These are phyloP conservation scores for Sipha flava DNA, from an alignment of 1,140 invertebrate genomes.

Conservation along the genomic window DNA sequence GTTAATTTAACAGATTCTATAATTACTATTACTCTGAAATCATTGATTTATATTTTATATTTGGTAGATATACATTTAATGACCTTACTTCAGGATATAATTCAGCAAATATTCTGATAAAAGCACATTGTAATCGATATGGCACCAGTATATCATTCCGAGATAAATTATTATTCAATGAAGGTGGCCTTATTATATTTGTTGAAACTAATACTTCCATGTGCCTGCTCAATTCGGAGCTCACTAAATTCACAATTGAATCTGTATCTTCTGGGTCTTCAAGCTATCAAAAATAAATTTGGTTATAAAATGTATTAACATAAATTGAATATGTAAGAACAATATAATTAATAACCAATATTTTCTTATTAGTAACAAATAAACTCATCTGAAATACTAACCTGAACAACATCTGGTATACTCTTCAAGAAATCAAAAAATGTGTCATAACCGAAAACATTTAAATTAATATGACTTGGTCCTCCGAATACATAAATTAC, in stretches of 20 bases:
- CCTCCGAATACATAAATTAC: not conserved
- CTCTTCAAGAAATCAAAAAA: not conserved
- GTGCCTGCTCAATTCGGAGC: not conserved
- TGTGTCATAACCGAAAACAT: not conserved
- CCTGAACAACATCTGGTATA: not conserved
- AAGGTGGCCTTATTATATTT: not conserved
- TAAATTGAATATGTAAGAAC: too few species aligned
- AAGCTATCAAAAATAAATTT: not conserved
- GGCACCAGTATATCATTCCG: not conserved
- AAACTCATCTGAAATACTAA: too few species aligned
- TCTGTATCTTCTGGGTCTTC: not conserved
- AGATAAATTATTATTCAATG: not conserved
- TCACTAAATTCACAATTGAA: not conserved
- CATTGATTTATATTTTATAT: too few species aligned
- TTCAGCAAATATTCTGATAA: conserved; percentile 10
- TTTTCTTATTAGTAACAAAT: too few species aligned
- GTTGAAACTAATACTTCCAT: not conserved
- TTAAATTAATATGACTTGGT: not conserved
- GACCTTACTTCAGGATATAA: not conserved
- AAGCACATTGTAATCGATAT: conserved; percentile 3
- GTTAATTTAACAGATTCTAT: too few species aligned
- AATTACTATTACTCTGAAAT: too few species aligned
- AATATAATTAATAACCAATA: too few species aligned
- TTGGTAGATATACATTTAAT: too few species aligned
- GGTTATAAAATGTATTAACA: not conserved